Percentiles rank a stretch among this genome's conserved stretches.
Evolutionary conservation across 2,797 vertebrate species (phyloP).

Genomic region (Pogoniulus pusillus): DNA sequence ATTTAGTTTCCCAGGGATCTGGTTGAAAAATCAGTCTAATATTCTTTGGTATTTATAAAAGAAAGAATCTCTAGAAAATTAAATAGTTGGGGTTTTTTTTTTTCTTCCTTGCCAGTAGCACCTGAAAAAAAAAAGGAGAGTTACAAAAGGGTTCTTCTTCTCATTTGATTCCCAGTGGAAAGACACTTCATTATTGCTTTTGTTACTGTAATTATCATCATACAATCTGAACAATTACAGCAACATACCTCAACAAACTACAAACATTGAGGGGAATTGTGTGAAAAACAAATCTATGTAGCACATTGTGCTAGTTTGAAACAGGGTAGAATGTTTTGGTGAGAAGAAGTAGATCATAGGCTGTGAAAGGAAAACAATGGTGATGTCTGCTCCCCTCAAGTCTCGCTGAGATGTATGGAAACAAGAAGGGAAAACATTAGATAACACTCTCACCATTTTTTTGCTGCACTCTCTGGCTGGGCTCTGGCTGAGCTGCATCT

Average conservation of each 20-base stretch:
- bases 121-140: background rate
- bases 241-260: background rate
- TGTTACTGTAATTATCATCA: slow-evolving; percentile 4
- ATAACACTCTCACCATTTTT: too few species aligned
- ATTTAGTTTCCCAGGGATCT: slow-evolving; percentile 15
- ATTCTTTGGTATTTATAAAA: background rate
- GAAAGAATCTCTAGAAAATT: slow-evolving; percentile 20
- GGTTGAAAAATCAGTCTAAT: slow-evolving; percentile 23
- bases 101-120: background rate
- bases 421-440: too few species aligned
- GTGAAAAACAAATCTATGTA: background rate
- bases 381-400: too few species aligned
- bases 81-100: background rate
- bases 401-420: too few species aligned
- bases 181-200: background rate
- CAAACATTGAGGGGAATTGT: background rate
- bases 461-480: too few species aligned
- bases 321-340: too few species aligned
- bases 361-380: too few species aligned
- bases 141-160: background rate
- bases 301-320: too few species aligned
- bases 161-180: slow-evolving; percentile 11
- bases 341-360: too few species aligned
- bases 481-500: too few species aligned
- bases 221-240: slow-evolving; percentile 6